Percentiles rank a stretch among this genome's conserved stretches.
phyloP scores from a whole-genome alignment of 2,797 vertebrate species.

The Sebastes steindachneri region DNA sequence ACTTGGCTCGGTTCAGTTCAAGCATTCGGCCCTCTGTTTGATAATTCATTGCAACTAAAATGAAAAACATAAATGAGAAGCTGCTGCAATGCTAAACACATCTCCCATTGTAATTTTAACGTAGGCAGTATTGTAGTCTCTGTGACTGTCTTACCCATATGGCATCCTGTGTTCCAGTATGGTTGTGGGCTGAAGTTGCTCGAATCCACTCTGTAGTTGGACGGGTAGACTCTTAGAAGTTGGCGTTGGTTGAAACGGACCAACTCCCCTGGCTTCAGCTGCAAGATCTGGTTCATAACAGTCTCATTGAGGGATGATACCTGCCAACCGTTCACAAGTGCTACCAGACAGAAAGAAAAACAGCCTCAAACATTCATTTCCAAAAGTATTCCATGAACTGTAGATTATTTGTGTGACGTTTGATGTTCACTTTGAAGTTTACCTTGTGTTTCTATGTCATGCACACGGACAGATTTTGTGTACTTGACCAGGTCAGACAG shows the following conservation, averaged over 20 bases:
- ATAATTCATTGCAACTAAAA: constrained; percentile 93
- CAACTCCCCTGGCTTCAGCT: constrained; percentile 88
- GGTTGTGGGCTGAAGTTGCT: constrained; percentile 98
- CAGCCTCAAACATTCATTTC: background rate
- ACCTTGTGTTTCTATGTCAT: constrained; percentile 94
- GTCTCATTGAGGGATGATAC: constrained; percentile 97
- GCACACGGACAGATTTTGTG: constrained; percentile 93
- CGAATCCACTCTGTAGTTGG: constrained; percentile 94
- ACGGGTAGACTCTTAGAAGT: constrained; percentile 93
- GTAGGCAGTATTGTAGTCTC: background rate
- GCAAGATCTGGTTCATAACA: constrained; percentile 92
- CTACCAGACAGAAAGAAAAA: constrained; percentile 67
- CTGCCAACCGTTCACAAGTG: constrained; percentile 90
- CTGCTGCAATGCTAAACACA: background rate
- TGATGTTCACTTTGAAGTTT: constrained; percentile 66
- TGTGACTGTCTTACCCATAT: constrained; percentile 84
- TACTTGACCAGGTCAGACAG: constrained; percentile 97
- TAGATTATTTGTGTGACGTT: background rate
- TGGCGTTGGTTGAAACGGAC: constrained; percentile 95
- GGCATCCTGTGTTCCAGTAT: constrained; percentile 96
- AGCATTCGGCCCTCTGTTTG: constrained; percentile 96
- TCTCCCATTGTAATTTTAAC: background rate
- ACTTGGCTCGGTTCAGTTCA: constrained; percentile 94
- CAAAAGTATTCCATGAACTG: background rate
- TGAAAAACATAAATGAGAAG: constrained; percentile 6